A percentile compares a stretch with the other conserved stretches of the same genome.
Evolutionary conservation across 2,113 vertebrate species (phyloP).

Genomic region (Clinocottus analis): DNA sequence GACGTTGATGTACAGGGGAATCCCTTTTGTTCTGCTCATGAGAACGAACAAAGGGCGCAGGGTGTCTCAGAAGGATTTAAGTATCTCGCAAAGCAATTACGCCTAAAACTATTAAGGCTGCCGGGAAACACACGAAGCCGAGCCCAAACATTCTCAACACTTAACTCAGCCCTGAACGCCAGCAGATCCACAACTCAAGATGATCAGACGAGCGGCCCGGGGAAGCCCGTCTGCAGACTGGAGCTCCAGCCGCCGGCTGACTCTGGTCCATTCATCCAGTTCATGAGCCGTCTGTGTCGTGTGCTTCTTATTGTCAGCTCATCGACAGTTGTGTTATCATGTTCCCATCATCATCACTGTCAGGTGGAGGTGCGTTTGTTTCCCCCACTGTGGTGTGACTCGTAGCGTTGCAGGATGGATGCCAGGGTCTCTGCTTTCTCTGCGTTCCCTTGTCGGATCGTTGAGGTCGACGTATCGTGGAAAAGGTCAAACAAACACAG

Average conservation of each 20-base stretch:
- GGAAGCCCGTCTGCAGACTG: too few species aligned
- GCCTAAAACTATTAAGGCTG: neutral
- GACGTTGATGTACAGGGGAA: neutral
- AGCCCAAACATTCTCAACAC: neutral
- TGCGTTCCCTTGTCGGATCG: neutral
- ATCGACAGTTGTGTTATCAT: neutral
- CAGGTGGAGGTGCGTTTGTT: too few species aligned
- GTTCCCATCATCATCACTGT: neutral
- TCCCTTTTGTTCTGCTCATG: neutral
- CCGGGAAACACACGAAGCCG: neutral
- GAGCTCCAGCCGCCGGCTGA: neutral
- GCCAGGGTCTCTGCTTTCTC: neutral
- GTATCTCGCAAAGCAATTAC: neutral
- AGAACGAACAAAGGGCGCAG: neutral
- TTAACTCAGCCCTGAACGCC: neutral
- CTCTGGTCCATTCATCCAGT: neutral
- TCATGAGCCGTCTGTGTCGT: neutral
- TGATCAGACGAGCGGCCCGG: neutral
- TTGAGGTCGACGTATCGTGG: neutral
- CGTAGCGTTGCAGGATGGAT: too few species aligned
- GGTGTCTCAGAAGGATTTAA: neutral
- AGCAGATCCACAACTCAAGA: neutral
- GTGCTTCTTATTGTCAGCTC: neutral
- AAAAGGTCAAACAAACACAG: neutral
- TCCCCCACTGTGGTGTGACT: too few species aligned